A percentile compares a stretch with the other conserved stretches of the same genome.
Evolutionary conservation across 2,888 invertebrate genomes (phyloP).

Genomic region (Synanthedon andrenaeformis): DNA sequence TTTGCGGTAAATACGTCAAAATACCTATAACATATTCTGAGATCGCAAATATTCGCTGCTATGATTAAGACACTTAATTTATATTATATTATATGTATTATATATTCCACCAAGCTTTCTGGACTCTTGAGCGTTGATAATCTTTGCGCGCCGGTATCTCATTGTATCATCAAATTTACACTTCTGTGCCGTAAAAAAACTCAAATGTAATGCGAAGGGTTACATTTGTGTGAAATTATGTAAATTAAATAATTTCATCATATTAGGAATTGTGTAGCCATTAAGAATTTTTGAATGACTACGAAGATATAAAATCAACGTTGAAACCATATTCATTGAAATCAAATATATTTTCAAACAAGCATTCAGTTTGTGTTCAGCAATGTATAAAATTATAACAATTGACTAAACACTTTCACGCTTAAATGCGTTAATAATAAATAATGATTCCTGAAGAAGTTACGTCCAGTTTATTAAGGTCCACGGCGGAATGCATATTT

Average conservation of each 20-base stretch:
- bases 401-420: conserved; percentile 16
- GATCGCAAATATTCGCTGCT: too few species aligned
- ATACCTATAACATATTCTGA: too few species aligned
- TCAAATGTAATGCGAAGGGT: conserved; percentile 1
- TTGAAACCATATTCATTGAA: too few species aligned
- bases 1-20: too few species aligned
- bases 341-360: too few species aligned
- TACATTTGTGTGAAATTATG: conserved; percentile 5
- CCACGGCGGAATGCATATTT: conserved; percentile 1
- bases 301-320: too few species aligned
- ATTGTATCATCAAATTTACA: conserved; percentile 10
- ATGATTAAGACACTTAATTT: too few species aligned
- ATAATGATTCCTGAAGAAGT: conserved; percentile 8
- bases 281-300: too few species aligned
- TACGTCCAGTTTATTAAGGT: conserved; percentile 12
- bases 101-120: conserved; percentile 10
- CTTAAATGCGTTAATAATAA: conserved; percentile 11
- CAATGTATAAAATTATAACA: conserved; percentile 15
- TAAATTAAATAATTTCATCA: conserved; percentile 13
- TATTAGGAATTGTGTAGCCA: too few species aligned
- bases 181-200: conserved; percentile 1
- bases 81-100: neutral
- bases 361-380: neutral
- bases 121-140: conserved; percentile 21
- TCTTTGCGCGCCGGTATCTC: conserved; percentile 24